Conservation (phyloP, 2,797 vertebrate genomes). For the Falco novaeseelandiae region DNA sequence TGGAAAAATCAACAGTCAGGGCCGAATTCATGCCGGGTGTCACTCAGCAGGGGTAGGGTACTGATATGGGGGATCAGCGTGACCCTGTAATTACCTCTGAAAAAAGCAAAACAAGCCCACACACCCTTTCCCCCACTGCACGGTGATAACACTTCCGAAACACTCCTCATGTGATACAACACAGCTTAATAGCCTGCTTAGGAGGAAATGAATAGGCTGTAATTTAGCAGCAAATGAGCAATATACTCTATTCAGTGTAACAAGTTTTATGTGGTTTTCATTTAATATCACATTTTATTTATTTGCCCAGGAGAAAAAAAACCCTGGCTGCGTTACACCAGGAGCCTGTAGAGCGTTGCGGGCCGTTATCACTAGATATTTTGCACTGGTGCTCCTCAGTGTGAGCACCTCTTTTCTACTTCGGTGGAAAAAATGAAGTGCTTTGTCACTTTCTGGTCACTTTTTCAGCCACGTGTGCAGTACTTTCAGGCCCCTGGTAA, state of each 20-base stretch:
- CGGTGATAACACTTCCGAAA: slow-evolving; percentile 26
- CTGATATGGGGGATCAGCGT: not conserved
- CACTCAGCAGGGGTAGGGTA: not conserved
- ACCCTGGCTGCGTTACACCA: not conserved
- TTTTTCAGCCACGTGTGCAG: not conserved
- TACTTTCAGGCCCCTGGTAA: not conserved
- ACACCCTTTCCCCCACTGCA: slow-evolving; percentile 5
- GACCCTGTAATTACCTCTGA: slow-evolving; percentile 46
- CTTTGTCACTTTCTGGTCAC: not conserved
- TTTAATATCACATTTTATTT: slow-evolving; percentile 50
- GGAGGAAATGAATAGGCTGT: slow-evolving; percentile 57
- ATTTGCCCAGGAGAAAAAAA: slow-evolving; percentile 13
- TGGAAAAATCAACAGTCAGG: slow-evolving; percentile 57
- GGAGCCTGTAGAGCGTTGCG: not conserved
- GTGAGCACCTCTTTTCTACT: not conserved
- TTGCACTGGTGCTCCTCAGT: not conserved
- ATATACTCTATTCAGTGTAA: slow-evolving; percentile 7
- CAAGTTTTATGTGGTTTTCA: slow-evolving; percentile 53
- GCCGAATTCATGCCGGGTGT: slow-evolving; percentile 8
- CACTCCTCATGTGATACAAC: not conserved
- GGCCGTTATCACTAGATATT: not conserved
- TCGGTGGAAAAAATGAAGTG: not conserved
- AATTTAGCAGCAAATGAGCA: slow-evolving; percentile 63
- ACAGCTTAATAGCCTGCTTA: slow-evolving; percentile 36
- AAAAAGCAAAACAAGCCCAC: not conserved